phyloP scores from a whole-genome alignment of 2,113 vertebrate genomes.

The Brienomyrus brachyistius region DNA sequence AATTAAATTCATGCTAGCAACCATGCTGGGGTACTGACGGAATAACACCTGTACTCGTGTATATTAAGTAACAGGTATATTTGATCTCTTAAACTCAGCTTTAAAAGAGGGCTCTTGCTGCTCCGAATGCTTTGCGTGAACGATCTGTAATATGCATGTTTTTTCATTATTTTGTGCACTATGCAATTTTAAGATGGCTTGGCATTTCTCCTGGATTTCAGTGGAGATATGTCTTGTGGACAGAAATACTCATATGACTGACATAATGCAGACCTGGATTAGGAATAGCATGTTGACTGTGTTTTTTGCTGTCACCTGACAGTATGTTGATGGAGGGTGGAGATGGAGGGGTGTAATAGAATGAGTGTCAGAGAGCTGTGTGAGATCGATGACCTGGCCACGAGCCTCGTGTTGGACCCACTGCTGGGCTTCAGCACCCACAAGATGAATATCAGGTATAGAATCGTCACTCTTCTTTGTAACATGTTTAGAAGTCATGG shows the following conservation, averaged over 20 bases:
- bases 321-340: slow-evolving; percentile 74
- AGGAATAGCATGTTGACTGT: background rate
- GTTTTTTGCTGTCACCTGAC: slow-evolving; percentile 23
- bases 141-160: background rate
- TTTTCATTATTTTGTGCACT: background rate
- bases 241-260: background rate
- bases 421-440: slow-evolving; percentile 97
- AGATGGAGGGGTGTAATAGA: slow-evolving; percentile 69
- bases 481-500: background rate
- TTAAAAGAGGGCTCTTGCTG: background rate
- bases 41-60: background rate
- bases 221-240: background rate
- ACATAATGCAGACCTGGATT: background rate
- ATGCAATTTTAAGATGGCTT: background rate
- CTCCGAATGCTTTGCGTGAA: background rate
- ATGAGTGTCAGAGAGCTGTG: slow-evolving; percentile 99
- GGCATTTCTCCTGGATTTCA: background rate
- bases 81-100: background rate
- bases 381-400: slow-evolving; percentile 97
- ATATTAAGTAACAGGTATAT: background rate
- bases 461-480: background rate
- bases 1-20: background rate
- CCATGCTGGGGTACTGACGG: background rate
- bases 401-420: slow-evolving; percentile 95
- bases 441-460: slow-evolving; percentile 99